A percentile compares a stretch with the other conserved stretches of the same genome.
These are phyloP conservation scores for Phylloscopus trochilus DNA, from an alignment of 2,113 vertebrate genomes.

Conservation along the genomic window DNA sequence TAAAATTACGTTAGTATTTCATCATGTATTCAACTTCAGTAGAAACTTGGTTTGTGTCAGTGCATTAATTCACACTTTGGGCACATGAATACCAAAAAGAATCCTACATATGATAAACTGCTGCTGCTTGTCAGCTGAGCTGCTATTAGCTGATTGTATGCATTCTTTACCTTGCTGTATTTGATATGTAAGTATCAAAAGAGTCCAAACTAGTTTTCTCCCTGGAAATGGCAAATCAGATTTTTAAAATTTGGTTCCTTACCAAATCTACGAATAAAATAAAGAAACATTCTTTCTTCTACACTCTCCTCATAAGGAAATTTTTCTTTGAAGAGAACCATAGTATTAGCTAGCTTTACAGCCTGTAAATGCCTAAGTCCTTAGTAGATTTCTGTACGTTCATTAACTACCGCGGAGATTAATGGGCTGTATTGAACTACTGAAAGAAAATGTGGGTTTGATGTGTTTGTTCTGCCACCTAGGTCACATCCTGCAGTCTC, in stretches of 20 bases:
- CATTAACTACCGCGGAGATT: not conserved
- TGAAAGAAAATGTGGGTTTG: not conserved
- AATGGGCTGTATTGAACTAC: not conserved
- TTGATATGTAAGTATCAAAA: accelerated
- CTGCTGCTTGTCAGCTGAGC: not conserved
- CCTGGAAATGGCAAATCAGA: not conserved
- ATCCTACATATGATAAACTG: not conserved
- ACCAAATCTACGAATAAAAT: not conserved
- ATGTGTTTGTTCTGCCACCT: not conserved
- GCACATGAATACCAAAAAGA: not conserved
- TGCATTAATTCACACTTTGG: not conserved
- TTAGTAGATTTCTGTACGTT: not conserved
- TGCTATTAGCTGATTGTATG: not conserved
- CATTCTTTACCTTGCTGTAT: not conserved
- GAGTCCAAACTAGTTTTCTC: accelerated
- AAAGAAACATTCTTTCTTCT: not conserved
- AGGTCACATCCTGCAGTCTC: conserved; percentile 98
- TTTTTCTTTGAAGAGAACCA: not conserved
- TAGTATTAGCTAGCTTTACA: not conserved
- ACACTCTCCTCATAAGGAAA: not conserved
- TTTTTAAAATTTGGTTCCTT: not conserved
- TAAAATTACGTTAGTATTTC: not conserved
- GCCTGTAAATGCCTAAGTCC: not conserved
- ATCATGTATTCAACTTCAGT: not conserved
- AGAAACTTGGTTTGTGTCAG: not conserved